Base-by-base conservation (phyloP, 1,140 invertebrate genomes). In the Prorops nasuta region DNA sequence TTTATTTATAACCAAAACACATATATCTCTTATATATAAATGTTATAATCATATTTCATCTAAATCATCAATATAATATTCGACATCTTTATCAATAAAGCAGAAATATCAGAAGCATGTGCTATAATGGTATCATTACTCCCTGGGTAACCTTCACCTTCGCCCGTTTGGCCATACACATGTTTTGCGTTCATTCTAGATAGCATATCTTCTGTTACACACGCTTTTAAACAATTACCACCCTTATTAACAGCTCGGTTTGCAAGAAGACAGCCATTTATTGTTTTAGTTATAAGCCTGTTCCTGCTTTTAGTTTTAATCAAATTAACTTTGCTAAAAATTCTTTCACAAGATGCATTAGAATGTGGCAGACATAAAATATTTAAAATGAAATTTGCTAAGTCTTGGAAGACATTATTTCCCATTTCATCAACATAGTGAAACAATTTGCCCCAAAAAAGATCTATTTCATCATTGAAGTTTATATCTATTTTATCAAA, bases 251-350 rank as follows among this genome's bases (percentile, higher is more conserved):
- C n/a, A n/a, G n/a, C n/a, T n/a, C n/a, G n/a, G n/a, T n/a, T n/a
- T n/a, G n/a, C n/a, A n/a, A 28, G 12, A 28, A 28, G 24, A 7
- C 6, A 28, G 6, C 24, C 24, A 28, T 28, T 28, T 7, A 28
- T 12, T 7, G 24, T 28, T 28, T 6, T 7, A 7, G 24, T 28
- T 28, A 28, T 12, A 6, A 28, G 12, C 24, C 12, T 28, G 12
- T 28, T 28, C 40, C 37, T 48, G 15, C 7, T 12, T 44, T 44
- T 32, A 14, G 22, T 44, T 51, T 51, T 51, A 15, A 36, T 21
- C 19, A 14, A 4, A 44, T 50, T 44, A 2, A 44, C 9, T 22
- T 9, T 34, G 35, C 41, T 44, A 10, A 41, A 50, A 31, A 44
- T 14, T 21, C 48, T 18, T 20, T 50, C 41, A 14, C 31, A 38